phyloP scores from a whole-genome alignment of 2,888 invertebrate species.

The Parnassius smintheus region DNA sequence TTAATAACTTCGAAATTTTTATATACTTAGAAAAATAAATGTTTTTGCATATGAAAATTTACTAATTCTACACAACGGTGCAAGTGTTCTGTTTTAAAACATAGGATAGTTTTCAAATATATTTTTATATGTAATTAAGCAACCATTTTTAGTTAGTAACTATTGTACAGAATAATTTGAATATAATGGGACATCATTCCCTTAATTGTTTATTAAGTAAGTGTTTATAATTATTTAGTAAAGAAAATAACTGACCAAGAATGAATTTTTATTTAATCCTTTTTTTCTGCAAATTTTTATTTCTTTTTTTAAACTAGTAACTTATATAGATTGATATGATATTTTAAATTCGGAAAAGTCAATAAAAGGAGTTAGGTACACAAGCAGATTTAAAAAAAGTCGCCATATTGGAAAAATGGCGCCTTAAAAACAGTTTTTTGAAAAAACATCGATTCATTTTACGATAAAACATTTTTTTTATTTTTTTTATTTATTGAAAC shows the following conservation, averaged over 20 bases:
- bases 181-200: slow-evolving; percentile 37
- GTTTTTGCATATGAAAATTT: too few relatives aligned
- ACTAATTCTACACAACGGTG: slow-evolving; percentile 6
- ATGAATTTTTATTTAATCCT: slow-evolving; percentile 30
- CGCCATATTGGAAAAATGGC: too few relatives aligned
- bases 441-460: too few relatives aligned
- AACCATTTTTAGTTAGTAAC: slow-evolving; percentile 44
- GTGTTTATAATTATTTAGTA: slow-evolving; percentile 39
- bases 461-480: too few relatives aligned
- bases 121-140: slow-evolving; percentile 29
- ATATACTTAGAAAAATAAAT: too few relatives aligned
- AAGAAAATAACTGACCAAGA: slow-evolving; percentile 38
- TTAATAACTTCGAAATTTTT: too few relatives aligned
- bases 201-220: slow-evolving; percentile 36
- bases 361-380: too few relatives aligned
- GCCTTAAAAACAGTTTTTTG: too few relatives aligned
- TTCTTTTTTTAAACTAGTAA: neutral
- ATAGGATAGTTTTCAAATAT: slow-evolving; percentile 16
- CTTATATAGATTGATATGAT: neutral
- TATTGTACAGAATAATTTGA: slow-evolving; percentile 40
- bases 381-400: too few relatives aligned
- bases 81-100: slow-evolving; percentile 1
- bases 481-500: too few relatives aligned
- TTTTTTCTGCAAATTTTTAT: neutral
- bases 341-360: neutral